Evolutionary conservation across 2,888 invertebrate species (phyloP), one percentile per base, ranked within the genome.

Genomic region (Drosophila emarginata): DNA sequence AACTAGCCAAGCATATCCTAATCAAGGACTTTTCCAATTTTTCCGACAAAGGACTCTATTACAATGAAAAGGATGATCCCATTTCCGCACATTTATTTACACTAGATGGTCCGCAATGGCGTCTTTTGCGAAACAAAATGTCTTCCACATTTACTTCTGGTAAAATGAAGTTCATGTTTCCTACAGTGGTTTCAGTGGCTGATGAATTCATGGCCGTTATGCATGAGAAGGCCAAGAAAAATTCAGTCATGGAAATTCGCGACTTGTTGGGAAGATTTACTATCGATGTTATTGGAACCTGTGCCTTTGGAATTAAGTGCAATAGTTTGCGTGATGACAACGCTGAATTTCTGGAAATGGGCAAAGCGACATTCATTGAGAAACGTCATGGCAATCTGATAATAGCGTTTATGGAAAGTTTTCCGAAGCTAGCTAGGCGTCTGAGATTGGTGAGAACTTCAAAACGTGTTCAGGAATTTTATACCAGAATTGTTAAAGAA

Each of bases 91-190:
- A 90, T 70, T 71, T 92, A 9, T 88, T 91, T 54, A 64, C 82
- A 9, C 63, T 91, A 60, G 90, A 90, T 9, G 92, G 92, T 1
- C 66, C 74, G 1, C 79, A 80, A 23, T 93, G 93, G 93, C 91
- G 90, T 66, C 76, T 85, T 6, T 77, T 93, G 51, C 80, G 93
- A 12, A 76, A 88, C 2, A 92, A 92, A 51, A 56, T 93, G 40
- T 91, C 92, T 1, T 92, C 93, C 1, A 92, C 92, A 0, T 93
- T 93, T 72, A 92, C 92, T 0, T 90, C 92, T 0, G 92, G 92
- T 15, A 93, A 92, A 81, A 92, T 93, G 88, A 93, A 92, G 75
- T 80, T 74, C 57, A 92, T 92, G 92, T 92, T 90, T 64, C 84
- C 88, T 1, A 87, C 89, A 0, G 78, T 92, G 11, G 66, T 81